phyloP scores from a whole-genome alignment of 2,888 invertebrate species.

The Tipula lateralis region DNA sequence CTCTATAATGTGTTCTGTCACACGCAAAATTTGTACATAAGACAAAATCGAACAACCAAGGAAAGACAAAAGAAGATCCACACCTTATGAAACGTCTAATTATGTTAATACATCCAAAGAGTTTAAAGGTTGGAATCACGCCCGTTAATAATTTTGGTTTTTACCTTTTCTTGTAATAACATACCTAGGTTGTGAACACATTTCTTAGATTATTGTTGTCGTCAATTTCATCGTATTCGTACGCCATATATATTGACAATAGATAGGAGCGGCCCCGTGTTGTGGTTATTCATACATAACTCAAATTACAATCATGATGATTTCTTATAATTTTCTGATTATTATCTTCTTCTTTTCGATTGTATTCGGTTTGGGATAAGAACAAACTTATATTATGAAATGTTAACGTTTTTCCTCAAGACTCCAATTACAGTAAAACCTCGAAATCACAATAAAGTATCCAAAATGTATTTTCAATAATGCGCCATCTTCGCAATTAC shows the following conservation, averaged over 20 bases:
- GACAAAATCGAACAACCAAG: neutral
- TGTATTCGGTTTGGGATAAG: neutral
- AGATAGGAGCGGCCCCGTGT: conserved; percentile 1
- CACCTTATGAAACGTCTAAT: neutral
- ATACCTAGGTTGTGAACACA: neutral
- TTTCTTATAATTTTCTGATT: neutral
- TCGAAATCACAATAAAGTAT: too few species aligned
- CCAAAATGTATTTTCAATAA: too few species aligned
- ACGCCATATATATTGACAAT: neutral
- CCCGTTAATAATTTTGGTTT: neutral
- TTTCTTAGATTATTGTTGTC: neutral
- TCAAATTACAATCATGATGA: neutral
- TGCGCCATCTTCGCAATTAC: too few species aligned
- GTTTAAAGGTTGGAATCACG: neutral
- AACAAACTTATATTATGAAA: neutral
- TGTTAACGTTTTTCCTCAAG: neutral
- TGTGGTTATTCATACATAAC: neutral
- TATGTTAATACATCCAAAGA: conserved; percentile 3
- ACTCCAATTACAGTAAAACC: too few species aligned
- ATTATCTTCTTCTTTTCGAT: neutral
- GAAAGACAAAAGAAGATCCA: neutral
- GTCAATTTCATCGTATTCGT: neutral
- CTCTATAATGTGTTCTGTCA: neutral
- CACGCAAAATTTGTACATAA: neutral
- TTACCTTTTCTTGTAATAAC: neutral